Percentiles rank a stretch among this genome's conserved stretches.
These are phyloP conservation scores for Charadrius vociferus DNA, from an alignment of 2,113 vertebrate genomes.

Conservation along the genomic window DNA sequence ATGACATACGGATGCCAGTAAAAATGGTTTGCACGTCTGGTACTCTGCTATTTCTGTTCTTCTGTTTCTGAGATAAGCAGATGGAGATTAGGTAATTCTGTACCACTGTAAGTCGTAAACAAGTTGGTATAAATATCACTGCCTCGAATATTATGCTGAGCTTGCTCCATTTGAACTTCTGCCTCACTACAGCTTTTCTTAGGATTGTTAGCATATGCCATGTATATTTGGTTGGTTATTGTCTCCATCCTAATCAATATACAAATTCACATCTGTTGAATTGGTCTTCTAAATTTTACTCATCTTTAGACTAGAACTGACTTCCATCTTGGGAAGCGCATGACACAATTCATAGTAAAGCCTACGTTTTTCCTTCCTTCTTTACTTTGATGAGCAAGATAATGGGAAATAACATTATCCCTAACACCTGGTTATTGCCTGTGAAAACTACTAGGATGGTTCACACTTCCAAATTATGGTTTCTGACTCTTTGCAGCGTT, in stretches of 20 bases:
- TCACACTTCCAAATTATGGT: neutral
- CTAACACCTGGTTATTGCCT: neutral
- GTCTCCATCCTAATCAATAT: neutral
- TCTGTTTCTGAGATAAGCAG: constrained; percentile 14
- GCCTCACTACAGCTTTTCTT: neutral
- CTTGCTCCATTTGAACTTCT: constrained; percentile 10
- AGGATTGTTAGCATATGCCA: neutral
- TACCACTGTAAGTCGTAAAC: neutral
- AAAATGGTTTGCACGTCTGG: constrained; percentile 8
- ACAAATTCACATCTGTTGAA: neutral
- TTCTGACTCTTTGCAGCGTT: neutral
- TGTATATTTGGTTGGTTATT: neutral
- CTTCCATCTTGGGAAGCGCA: neutral
- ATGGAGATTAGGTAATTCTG: constrained; percentile 57
- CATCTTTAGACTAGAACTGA: neutral
- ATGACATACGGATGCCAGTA: neutral
- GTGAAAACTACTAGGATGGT: neutral
- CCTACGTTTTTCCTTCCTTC: neutral
- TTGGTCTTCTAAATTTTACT: neutral
- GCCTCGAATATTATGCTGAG: constrained; percentile 11
- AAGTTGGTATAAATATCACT: constrained; percentile 14
- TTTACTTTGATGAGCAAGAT: neutral
- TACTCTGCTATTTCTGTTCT: constrained; percentile 5
- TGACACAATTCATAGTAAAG: fast-evolving
- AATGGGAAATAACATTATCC: neutral